Conservation (phyloP, 2,888 invertebrate genomes). For the Syrphus vitripennis region DNA sequence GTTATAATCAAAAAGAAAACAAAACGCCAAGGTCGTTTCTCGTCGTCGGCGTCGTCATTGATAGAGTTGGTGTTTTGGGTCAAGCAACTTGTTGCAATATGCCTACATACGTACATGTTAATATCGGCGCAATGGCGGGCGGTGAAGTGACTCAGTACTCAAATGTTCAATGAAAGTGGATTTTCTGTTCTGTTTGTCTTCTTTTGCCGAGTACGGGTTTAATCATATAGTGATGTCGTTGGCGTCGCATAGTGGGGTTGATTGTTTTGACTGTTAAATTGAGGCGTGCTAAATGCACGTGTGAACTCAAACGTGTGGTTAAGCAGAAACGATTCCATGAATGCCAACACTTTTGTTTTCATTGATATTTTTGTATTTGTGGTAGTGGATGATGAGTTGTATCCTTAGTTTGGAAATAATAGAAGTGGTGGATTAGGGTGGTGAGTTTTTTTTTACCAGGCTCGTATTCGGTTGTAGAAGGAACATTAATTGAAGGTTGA, state of each 20-base stretch:
- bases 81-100: conserved; percentile 66
- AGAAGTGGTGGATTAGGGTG: conserved; percentile 4
- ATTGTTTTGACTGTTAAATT: background rate
- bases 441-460: background rate
- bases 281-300: conserved; percentile 34
- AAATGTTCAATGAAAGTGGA: conserved; percentile 17
- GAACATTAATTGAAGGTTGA: background rate
- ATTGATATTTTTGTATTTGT: background rate
- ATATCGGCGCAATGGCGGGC: background rate
- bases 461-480: background rate
- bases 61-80: conserved; percentile 42
- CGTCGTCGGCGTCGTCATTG: too few relatives aligned
- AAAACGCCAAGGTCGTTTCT: conserved; percentile 46
- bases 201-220: background rate
- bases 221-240: conserved; percentile 12
- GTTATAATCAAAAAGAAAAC: background rate
- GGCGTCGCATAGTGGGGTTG: background rate
- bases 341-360: conserved; percentile 40
- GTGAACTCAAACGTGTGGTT: background rate
- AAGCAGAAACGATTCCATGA: conserved; percentile 31
- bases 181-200: conserved; percentile 5
- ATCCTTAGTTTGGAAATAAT: conserved; percentile 70
- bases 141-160: background rate
- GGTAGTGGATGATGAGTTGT: background rate
- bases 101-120: background rate